Conservation (phyloP, 2,113 vertebrate species). For the Pluvianellus socialis region DNA sequence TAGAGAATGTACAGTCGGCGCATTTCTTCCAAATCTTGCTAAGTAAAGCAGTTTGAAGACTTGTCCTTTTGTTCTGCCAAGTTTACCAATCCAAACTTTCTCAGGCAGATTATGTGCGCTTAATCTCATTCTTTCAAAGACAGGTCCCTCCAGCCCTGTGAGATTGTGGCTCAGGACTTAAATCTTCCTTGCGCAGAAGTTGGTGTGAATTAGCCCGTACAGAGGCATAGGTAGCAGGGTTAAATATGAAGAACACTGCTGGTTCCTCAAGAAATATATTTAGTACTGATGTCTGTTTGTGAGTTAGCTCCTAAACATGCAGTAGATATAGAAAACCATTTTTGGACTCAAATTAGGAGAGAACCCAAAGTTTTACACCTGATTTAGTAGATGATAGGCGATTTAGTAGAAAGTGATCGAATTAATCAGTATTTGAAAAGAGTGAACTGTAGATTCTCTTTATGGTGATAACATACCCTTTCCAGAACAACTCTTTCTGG, state of each 20-base stretch:
- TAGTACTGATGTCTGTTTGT: neutral
- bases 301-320: neutral
- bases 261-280: neutral
- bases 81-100: constrained; percentile 5
- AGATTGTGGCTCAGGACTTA: neutral
- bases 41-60: constrained; percentile 33
- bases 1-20: constrained; percentile 4
- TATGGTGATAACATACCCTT: neutral
- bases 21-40: constrained; percentile 32
- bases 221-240: neutral
- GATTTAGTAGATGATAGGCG: neutral
- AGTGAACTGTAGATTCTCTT: neutral
- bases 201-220: neutral
- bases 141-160: neutral
- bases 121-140: neutral
- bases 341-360: neutral
- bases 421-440: neutral
- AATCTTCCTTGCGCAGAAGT: neutral
- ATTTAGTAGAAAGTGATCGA: neutral
- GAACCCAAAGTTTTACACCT: neutral
- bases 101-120: neutral
- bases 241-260: neutral
- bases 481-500: neutral
- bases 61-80: constrained; percentile 27
- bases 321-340: neutral